Conservation (phyloP, 2,113 vertebrate species). For the Nycticebus coucang region DNA sequence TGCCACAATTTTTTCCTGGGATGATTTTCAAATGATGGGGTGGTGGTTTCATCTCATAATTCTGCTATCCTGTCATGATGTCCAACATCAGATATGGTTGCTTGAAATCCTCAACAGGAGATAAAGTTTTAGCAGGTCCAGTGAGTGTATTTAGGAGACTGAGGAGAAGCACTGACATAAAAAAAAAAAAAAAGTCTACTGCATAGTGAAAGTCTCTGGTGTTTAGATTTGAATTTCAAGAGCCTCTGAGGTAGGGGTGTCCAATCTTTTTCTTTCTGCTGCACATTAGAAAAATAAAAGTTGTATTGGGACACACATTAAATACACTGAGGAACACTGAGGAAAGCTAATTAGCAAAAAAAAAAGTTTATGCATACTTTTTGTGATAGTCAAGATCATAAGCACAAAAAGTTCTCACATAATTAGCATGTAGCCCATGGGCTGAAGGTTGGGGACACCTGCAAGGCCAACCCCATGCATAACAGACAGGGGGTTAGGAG, state of each 20-base stretch:
- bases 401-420: too few species aligned
- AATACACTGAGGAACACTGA: too few species aligned
- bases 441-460: too few species aligned
- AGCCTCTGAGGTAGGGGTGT: neutral
- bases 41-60: neutral
- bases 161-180: neutral
- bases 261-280: too few species aligned
- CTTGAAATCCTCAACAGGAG: neutral
- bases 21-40: neutral
- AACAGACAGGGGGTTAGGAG: neutral
- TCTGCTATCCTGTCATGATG: neutral
- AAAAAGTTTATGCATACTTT: too few species aligned
- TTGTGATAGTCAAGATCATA: too few species aligned
- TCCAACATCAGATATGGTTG: neutral
- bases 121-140: neutral
- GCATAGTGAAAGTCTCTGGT: neutral
- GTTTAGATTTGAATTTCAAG: neutral
- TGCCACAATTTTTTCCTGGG: neutral
- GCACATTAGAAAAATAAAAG: too few species aligned
- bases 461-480: neutral
- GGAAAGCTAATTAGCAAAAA: too few species aligned
- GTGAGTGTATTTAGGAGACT: neutral
- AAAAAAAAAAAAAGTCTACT: neutral
- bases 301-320: too few species aligned
- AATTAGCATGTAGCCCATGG: too few species aligned